A percentile compares a stretch with the other conserved stretches of the same genome.
phyloP scores from a whole-genome alignment of 2,888 invertebrate species.

The Rhodophaea formosa region DNA sequence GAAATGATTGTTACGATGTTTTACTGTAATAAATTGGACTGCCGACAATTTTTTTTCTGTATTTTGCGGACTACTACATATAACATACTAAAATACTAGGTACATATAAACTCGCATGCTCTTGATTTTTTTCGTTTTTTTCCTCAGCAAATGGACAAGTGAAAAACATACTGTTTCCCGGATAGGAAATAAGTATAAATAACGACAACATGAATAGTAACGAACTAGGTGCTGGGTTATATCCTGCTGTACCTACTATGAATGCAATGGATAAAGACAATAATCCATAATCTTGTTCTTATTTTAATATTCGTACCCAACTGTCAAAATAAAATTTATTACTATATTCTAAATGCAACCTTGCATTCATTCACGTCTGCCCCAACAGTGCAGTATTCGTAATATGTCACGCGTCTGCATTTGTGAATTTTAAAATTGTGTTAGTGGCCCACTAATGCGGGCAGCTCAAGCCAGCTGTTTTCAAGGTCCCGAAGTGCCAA shows the following conservation, averaged over 20 bases:
- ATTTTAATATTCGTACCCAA: neutral
- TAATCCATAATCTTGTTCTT: neutral
- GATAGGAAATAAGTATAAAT: no score
- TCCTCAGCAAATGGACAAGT: no score
- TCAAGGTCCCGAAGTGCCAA: constrained; percentile 53
- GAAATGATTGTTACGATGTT: neutral
- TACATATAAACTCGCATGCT: no score
- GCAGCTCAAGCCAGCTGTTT: constrained; percentile 51
- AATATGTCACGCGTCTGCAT: constrained; percentile 31
- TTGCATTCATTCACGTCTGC: constrained; percentile 17
- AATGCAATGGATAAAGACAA: neutral
- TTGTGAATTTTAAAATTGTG: constrained; percentile 56
- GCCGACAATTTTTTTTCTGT: no score
- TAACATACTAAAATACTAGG: no score
- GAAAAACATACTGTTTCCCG: no score
- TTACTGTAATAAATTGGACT: neutral
- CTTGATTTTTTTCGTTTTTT: no score
- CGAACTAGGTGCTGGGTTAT: no score
- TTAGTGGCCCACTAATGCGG: constrained; percentile 58
- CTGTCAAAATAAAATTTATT: neutral
- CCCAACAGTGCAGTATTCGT: constrained; percentile 21
- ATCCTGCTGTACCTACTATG: no score
- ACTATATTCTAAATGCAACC: neutral
- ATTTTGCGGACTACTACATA: no score
- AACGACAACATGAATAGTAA: no score